phyloP scores from a whole-genome alignment of 2,113 vertebrate genomes.

The Anoplopoma fimbria region DNA sequence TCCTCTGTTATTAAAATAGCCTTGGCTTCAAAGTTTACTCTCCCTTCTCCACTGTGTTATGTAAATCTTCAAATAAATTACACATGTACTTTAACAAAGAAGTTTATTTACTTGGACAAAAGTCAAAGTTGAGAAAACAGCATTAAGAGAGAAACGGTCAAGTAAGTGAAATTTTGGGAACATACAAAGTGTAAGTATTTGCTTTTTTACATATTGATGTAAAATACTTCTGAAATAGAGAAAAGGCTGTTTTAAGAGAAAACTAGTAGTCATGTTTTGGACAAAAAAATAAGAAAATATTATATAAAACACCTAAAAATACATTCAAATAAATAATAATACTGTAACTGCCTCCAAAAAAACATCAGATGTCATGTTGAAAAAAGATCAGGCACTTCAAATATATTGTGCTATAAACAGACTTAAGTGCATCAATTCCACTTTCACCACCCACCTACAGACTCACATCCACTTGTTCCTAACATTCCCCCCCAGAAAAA shows the following conservation, averaged over 20 bases:
- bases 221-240: slow-evolving; percentile 26
- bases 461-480: slow-evolving; percentile 22
- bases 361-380: slow-evolving; percentile 39
- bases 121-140: slow-evolving; percentile 21
- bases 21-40: background rate
- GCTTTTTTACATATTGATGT: slow-evolving; percentile 26
- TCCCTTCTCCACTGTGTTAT: background rate
- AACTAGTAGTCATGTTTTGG: slow-evolving; percentile 75
- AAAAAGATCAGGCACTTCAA: slow-evolving; percentile 55
- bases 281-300: slow-evolving; percentile 47
- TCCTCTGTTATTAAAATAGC: background rate
- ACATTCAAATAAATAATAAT: slow-evolving; percentile 81
- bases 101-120: slow-evolving; percentile 46
- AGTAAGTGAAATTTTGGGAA: background rate
- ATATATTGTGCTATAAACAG: slow-evolving; percentile 41
- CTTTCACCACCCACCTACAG: slow-evolving; percentile 32
- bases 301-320: slow-evolving; percentile 51
- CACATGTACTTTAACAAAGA: slow-evolving; percentile 1
- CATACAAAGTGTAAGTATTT: slow-evolving; percentile 11
- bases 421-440: slow-evolving; percentile 66
- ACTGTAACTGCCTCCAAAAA: slow-evolving; percentile 35
- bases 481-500: slow-evolving; percentile 39
- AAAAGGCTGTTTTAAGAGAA: slow-evolving; percentile 34
- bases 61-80: background rate
- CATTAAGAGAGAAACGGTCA: background rate